These are phyloP conservation scores for Molossus alvarezi DNA, from an alignment of 2,797 vertebrate genomes.

Conservation along the genomic window DNA sequence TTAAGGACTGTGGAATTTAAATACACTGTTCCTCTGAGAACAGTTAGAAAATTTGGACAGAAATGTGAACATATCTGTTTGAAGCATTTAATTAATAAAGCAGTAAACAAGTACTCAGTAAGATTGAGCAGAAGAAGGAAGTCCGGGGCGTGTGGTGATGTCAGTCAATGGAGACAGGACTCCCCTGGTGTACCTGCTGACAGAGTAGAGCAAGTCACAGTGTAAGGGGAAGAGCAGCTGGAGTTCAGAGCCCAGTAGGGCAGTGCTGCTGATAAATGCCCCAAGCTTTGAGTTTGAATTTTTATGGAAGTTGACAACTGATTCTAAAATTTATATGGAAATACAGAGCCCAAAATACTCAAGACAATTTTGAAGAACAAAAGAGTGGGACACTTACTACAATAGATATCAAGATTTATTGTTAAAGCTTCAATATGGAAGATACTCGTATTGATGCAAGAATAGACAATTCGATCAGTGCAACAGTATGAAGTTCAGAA, in stretches of 20 bases:
- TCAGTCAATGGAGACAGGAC: neutral
- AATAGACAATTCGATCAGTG: neutral
- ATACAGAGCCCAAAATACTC: neutral
- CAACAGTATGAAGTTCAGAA: constrained; percentile 3
- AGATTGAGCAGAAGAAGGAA: constrained; percentile 29
- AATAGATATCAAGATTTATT: neutral
- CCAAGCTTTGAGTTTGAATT: neutral
- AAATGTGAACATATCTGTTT: constrained; percentile 9
- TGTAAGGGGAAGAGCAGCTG: neutral
- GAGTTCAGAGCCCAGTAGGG: neutral
- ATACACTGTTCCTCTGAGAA: neutral
- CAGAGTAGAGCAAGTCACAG: neutral
- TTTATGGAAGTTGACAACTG: neutral
- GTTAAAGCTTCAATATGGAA: constrained; percentile 20
- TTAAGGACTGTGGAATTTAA: neutral
- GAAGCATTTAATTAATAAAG: constrained; percentile 5
- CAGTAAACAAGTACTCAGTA: neutral
- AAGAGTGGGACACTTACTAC: constrained; percentile 1
- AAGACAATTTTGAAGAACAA: constrained; percentile 7
- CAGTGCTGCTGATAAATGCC: neutral
- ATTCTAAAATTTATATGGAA: constrained; percentile 55
- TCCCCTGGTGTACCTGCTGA: neutral
- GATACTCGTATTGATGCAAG: neutral
- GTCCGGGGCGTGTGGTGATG: neutral
- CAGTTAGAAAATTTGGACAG: constrained; percentile 10